phyloP scores from a whole-genome alignment of 2,113 vertebrate genomes.

The Mus musculus region GRCm39 chr5:135669501-135670000 shows the following conservation, averaged over 20 bases:
- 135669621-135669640: background rate
- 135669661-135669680: background rate
- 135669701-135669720: background rate
- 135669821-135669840: too few species aligned
- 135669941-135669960: background rate
- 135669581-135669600: background rate
- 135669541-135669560: background rate
- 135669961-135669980: too few species aligned
- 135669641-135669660: background rate
- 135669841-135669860: background rate
- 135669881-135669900: background rate
- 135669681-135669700: background rate
- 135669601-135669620: background rate
- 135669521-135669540: fast-evolving
- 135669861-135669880: background rate
- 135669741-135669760: background rate
- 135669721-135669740: background rate
- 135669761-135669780: background rate
- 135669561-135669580: background rate
- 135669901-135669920: background rate
- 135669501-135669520: fast-evolving
- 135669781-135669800: too few species aligned
- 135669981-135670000: background rate
- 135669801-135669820: too few species aligned
- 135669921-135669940: background rate